Percentiles rank a stretch among this genome's conserved stretches.
Evolutionary conservation across 53 echinoderm and acorn worm genomes (phyloP).

Genomic region (Henricia sp.): DNA sequence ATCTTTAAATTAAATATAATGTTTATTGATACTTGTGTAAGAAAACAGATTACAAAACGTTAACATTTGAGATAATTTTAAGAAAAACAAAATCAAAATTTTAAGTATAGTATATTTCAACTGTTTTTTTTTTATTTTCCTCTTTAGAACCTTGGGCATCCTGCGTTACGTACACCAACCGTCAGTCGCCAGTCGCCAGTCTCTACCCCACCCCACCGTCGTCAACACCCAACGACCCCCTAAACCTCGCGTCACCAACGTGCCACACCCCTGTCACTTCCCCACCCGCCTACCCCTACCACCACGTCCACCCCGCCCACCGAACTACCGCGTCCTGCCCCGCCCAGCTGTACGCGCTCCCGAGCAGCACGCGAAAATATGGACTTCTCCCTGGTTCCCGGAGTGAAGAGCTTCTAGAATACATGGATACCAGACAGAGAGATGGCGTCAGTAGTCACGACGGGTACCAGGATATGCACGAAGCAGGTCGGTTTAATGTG

Average conservation of each 20-base stretch:
- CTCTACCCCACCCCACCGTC: conserved; percentile 30
- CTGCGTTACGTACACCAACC: conserved; percentile 25
- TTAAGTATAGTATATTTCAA: neutral
- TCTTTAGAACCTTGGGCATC: conserved; percentile 17
- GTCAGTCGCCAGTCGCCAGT: conserved; percentile 3
- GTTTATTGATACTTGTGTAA: too few relatives aligned
- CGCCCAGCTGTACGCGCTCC: neutral
- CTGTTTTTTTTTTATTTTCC: neutral
- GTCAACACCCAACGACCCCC: neutral
- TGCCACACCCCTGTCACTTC: neutral
- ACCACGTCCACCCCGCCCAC: neutral
- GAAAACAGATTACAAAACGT: too few relatives aligned
- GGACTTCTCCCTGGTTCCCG: neutral
- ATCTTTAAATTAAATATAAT: too few relatives aligned
- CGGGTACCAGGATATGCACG: conserved; percentile 30
- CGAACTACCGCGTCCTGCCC: neutral
- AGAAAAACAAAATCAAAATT: too few relatives aligned
- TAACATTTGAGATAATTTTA: too few relatives aligned
- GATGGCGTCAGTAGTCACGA: neutral
- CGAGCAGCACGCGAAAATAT: conserved; percentile 4
- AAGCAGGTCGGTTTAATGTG: conserved; percentile 31
- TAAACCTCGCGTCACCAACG: conserved; percentile 6
- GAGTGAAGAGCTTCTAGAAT: conserved; percentile 8
- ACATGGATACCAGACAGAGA: neutral
- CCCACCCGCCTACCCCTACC: conserved; percentile 35